Base-by-base conservation (phyloP, 2,888 invertebrate species). In the Neoscelio sp. region DNA sequence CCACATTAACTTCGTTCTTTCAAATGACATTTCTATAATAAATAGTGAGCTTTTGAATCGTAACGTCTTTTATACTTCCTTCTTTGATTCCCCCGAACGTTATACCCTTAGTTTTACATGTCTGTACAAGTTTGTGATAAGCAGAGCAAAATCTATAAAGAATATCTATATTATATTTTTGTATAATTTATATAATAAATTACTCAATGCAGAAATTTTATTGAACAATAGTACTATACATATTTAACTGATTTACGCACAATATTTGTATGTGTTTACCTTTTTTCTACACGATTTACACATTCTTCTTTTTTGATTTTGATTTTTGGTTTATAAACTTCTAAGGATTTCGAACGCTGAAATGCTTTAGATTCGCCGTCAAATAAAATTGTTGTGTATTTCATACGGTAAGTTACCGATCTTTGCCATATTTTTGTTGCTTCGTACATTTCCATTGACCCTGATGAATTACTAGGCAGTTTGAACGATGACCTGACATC, bases 321-420 rank as follows among this genome's bases (percentile, higher is more conserved):
- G 1, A 17, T 12, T 10, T 26, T 7, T 8, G 28, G 8, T 30
- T 30, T 30, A 13, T 48, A 48, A 28, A 48, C 48, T 28, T 48
- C 2, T 13, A n/a, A 13, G 5, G 28, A n/a, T 12, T 48, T 48
- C 12, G 30, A 48, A 48, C 30, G 48, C 28, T n/a, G 28, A 10
- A 48, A 48, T 15, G 48, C 15, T 48, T 48, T 48, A n/a, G 48
- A 26, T 13, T 48, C 48, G 23, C 48, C 48, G 15, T 48, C 48
- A n/a, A 30, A 48, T 15, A 48, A 13, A 0, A 48, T 8, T 7
- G 48, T 48, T 15, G 48, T 28, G 7, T 48, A 48, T 17, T 30
- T 28, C 48, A 48, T 12, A 13, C 30, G 28, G 12, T 48, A 17
- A 1, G 28, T 15, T 17, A 26, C 48, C 3, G 48, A 48, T 48